Evolutionary conservation across 1,140 invertebrate genomes (phyloP).

Genomic region (Lethrus apterus): DNA sequence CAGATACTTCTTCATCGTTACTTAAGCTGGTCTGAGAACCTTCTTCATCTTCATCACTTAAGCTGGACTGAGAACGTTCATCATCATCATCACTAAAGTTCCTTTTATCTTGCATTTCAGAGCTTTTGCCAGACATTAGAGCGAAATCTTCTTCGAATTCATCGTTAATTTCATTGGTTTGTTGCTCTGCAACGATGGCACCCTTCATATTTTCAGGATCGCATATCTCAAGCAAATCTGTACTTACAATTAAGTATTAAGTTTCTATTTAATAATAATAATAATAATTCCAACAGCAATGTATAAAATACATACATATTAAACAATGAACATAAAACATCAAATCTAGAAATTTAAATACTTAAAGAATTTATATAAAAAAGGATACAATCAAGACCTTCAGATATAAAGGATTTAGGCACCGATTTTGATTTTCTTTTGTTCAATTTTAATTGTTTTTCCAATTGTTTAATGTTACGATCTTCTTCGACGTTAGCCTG

Average conservation of each 20-base stretch:
- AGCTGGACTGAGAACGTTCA: conserved; percentile 20
- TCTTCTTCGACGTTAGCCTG: conserved; percentile 75
- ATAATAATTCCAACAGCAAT: too few relatives aligned
- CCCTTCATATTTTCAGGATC: conserved; percentile 62
- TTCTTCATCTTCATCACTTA: conserved; percentile 31
- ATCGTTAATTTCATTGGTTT: conserved; percentile 52
- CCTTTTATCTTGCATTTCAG: conserved; percentile 19
- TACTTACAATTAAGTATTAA: too few relatives aligned
- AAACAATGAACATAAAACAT: too few relatives aligned
- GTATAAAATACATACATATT: too few relatives aligned
- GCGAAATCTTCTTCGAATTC: conserved; percentile 61
- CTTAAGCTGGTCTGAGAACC: conserved; percentile 24
- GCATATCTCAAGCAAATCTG: conserved; percentile 74
- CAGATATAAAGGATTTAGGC: conserved; percentile 68
- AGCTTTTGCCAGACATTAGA: conserved; percentile 31
- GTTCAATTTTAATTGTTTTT: conserved; percentile 78
- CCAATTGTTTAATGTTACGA: conserved; percentile 66
- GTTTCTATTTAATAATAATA: too few relatives aligned
- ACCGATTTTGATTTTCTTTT: conserved; percentile 66
- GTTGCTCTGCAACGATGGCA: conserved; percentile 53
- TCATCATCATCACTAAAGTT: conserved; percentile 23
- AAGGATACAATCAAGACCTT: conserved; percentile 86
- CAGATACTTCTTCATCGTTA: conserved; percentile 22
- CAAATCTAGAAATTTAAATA: too few relatives aligned
- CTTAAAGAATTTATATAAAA: conserved; percentile 23